A percentile compares a stretch with the other conserved stretches of the same genome.
Conservation (phyloP, 2,888 invertebrate species). For the Kryphioiulus occultus region DNA sequence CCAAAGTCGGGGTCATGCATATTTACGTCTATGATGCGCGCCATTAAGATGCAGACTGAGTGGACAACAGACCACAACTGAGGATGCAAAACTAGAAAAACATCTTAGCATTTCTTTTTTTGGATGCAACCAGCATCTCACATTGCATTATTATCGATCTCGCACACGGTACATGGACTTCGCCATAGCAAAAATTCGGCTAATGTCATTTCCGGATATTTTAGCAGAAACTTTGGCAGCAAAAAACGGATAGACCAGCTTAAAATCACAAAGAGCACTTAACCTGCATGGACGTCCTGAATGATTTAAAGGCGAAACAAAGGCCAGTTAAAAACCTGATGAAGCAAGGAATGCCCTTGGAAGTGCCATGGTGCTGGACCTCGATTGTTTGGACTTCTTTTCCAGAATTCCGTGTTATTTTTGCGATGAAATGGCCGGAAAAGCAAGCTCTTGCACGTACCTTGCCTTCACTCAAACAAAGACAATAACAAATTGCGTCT, state of each 20-base stretch:
- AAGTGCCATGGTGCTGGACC: neutral
- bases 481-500: conserved; percentile 6
- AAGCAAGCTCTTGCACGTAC: neutral
- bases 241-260: neutral
- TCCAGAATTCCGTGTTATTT: neutral
- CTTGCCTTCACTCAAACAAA: neutral
- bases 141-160: neutral
- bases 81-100: neutral
- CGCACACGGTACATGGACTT: too few species aligned
- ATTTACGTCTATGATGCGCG: too few species aligned
- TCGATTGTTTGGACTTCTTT: neutral
- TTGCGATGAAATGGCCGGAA: neutral
- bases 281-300: neutral
- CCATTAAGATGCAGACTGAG: neutral
- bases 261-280: neutral
- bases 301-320: neutral
- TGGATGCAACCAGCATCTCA: neutral
- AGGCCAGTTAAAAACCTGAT: neutral
- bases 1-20: neutral
- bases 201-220: too few species aligned
- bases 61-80: neutral
- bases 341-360: neutral
- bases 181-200: too few species aligned
- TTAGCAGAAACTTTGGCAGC: too few species aligned
- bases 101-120: neutral